These are phyloP conservation scores for Ceratitis capitata DNA, from an alignment of 1,140 invertebrate species.

Conservation along the genomic window DNA sequence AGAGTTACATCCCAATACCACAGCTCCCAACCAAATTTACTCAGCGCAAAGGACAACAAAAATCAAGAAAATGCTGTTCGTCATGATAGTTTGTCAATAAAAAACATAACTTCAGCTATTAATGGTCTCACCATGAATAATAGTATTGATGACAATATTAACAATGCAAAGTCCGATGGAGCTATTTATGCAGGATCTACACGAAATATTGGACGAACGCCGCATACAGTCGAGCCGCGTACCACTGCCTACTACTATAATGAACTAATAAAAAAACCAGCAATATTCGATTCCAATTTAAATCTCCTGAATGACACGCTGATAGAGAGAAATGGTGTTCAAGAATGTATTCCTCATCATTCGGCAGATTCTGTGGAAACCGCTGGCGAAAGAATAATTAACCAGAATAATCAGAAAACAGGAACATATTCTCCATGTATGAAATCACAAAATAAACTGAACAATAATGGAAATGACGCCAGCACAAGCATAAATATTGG, in stretches of 20 bases:
- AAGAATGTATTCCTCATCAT: background rate
- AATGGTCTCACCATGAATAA: conserved; percentile 15
- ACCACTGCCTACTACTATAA: conserved; percentile 64
- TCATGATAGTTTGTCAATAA: conserved; percentile 45
- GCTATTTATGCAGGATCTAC: conserved; percentile 42
- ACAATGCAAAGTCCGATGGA: background rate
- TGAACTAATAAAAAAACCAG: conserved; percentile 56
- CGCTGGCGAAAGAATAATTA: conserved; percentile 9
- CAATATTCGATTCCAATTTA: conserved; percentile 61
- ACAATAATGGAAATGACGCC: conserved; percentile 37
- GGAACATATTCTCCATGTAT: background rate
- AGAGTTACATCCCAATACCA: conserved; percentile 49
- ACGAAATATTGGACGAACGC: conserved; percentile 48
- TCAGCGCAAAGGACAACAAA: conserved; percentile 43
- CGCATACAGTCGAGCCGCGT: conserved; percentile 52
- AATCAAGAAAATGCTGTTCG: conserved; percentile 10
- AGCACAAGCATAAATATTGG: conserved; percentile 46
- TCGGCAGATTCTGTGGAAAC: background rate
- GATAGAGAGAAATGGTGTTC: conserved; percentile 1
- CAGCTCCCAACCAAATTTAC: conserved; percentile 59
- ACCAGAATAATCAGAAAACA: conserved; percentile 44
- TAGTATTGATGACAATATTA: background rate
- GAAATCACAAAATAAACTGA: background rate
- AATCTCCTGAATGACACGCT: conserved; percentile 53
- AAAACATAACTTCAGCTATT: conserved; percentile 46